phyloP scores from a whole-genome alignment of 1,140 invertebrate genomes.

The Aradophagus sp. region DNA sequence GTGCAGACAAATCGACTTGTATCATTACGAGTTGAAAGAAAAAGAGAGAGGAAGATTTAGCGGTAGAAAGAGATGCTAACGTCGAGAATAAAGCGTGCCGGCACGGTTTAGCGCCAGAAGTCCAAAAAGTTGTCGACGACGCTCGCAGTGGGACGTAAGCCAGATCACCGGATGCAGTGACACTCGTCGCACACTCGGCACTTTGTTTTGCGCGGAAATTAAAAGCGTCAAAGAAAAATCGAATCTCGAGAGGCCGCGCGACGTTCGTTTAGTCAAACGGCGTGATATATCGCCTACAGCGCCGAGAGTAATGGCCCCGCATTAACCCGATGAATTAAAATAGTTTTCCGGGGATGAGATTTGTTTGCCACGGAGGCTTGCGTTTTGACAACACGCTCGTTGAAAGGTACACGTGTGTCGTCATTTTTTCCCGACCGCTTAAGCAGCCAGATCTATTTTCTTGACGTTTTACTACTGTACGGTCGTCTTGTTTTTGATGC shows the following conservation, averaged over 20 bases:
- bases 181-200: slow-evolving; percentile 63
- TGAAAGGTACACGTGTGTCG: slow-evolving; percentile 24
- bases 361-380: slow-evolving; percentile 6
- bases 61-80: background rate
- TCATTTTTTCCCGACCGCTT: slow-evolving; percentile 16
- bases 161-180: slow-evolving; percentile 73
- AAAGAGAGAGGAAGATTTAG: slow-evolving; percentile 19
- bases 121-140: slow-evolving; percentile 42
- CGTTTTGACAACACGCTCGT: slow-evolving; percentile 21
- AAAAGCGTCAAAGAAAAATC: slow-evolving; percentile 45
- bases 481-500: no score
- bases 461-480: slow-evolving; percentile 1
- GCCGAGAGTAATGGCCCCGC: slow-evolving; percentile 21
- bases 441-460: no score
- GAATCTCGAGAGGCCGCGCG: slow-evolving; percentile 11
- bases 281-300: slow-evolving; percentile 30
- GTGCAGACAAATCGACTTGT: slow-evolving; percentile 59
- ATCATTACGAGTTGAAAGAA: slow-evolving; percentile 18
- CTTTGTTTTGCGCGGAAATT: slow-evolving; percentile 40
- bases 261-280: slow-evolving; percentile 48
- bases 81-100: slow-evolving; percentile 61
- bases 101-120: slow-evolving; percentile 34
- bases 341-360: slow-evolving; percentile 21
- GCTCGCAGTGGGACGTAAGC: slow-evolving; percentile 64
- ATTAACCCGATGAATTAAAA: slow-evolving; percentile 42